Evolutionary conservation across 2,888 invertebrate genomes (phyloP).

Genomic region (Dryocosmus kuriphilus): DNA sequence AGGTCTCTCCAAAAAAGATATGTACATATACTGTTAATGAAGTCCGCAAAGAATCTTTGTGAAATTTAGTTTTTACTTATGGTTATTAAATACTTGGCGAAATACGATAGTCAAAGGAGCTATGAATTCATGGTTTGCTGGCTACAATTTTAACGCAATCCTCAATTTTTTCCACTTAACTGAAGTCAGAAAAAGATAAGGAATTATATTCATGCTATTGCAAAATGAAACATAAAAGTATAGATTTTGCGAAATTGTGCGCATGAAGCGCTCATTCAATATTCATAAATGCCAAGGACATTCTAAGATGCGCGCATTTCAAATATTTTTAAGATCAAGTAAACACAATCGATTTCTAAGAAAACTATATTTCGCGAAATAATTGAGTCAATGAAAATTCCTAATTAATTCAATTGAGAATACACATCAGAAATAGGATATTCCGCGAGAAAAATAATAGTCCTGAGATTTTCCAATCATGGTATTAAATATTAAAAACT

Average conservation of each 20-base stretch:
- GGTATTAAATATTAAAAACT: too few relatives aligned
- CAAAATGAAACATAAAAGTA: slow-evolving; percentile 1
- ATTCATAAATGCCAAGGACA: slow-evolving; percentile 14
- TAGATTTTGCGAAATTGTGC: background rate
- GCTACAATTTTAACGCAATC: background rate
- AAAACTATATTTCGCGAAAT: background rate
- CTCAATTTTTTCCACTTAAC: slow-evolving; percentile 40
- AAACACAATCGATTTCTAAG: background rate
- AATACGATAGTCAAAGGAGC: background rate
- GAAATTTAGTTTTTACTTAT: slow-evolving; percentile 5
- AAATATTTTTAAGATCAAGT: slow-evolving; percentile 11
- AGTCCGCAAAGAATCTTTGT: background rate
- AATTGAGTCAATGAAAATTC: background rate
- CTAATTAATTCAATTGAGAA: background rate
- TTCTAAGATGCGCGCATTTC: background rate
- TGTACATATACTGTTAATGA: background rate
- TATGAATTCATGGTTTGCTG: background rate
- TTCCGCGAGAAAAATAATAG: too few relatives aligned
- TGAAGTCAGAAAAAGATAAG: slow-evolving; percentile 34
- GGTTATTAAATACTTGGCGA: background rate
- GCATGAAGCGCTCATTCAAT: background rate
- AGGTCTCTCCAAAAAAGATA: background rate
- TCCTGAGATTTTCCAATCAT: too few relatives aligned
- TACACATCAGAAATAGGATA: too few relatives aligned
- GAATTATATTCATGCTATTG: background rate